A percentile compares a stretch with the other conserved stretches of the same genome.
phyloP scores from a whole-genome alignment of 1,140 invertebrate genomes.

The Saccostrea echinata region DNA sequence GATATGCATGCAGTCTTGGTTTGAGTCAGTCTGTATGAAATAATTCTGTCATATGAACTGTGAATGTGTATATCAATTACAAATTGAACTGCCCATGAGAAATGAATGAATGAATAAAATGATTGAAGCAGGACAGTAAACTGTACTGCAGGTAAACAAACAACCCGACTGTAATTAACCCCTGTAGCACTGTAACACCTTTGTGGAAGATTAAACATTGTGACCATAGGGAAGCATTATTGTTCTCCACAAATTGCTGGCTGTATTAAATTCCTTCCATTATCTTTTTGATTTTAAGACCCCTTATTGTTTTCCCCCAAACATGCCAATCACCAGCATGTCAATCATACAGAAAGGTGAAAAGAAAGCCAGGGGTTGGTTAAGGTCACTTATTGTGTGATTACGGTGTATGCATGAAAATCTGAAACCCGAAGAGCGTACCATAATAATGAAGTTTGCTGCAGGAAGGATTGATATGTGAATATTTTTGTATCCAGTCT shows the following conservation, averaged over 20 bases:
- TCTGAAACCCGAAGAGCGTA: not conserved
- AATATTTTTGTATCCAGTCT: not conserved
- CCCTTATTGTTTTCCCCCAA: not conserved
- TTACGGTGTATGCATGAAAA: not conserved
- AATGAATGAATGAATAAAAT: slow-evolving; percentile 2
- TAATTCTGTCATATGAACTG: too few relatives aligned
- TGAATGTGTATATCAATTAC: not conserved
- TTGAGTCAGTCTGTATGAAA: too few relatives aligned
- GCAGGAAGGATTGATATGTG: not conserved
- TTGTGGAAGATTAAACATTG: slow-evolving; percentile 7
- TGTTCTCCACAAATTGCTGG: slow-evolving; percentile 18
- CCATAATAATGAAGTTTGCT: not conserved
- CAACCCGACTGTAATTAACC: slow-evolving; percentile 10
- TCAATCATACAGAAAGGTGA: slow-evolving; percentile 7
- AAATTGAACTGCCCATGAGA: not conserved
- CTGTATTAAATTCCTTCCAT: slow-evolving; percentile 29
- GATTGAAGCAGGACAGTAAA: slow-evolving; percentile 16
- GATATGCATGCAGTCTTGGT: not conserved
- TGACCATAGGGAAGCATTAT: not conserved
- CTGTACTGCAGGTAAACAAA: not conserved
- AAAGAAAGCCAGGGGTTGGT: slow-evolving; percentile 20
- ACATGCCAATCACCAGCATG: slow-evolving; percentile 11
- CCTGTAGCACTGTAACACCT: slow-evolving; percentile 20
- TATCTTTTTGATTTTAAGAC: not conserved
- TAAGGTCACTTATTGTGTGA: not conserved